These are phyloP conservation scores for Prolemur simus DNA, from an alignment of 2,113 vertebrate species.

Conservation along the genomic window DNA sequence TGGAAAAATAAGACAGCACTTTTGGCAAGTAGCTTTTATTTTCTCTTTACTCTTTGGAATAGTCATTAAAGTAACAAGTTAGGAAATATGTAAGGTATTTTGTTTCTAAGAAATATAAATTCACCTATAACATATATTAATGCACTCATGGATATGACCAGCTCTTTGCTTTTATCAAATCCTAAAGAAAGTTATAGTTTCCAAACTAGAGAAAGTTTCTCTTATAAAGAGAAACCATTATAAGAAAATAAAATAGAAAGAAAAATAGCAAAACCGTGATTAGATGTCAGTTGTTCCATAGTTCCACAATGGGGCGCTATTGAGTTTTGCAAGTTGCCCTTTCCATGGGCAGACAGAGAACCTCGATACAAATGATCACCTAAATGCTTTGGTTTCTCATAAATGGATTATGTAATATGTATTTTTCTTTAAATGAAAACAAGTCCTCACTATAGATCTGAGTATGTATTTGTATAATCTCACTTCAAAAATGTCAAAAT, in stretches of 20 bases:
- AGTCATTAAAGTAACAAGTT: background rate
- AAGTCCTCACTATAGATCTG: background rate
- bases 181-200: background rate
- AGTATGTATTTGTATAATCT: background rate
- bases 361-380: background rate
- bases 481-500: background rate
- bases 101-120: conserved; percentile 19
- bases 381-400: background rate
- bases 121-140: background rate
- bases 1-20: conserved; percentile 26
- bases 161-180: background rate
- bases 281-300: background rate
- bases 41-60: conserved; percentile 6
- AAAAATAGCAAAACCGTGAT: background rate
- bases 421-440: conserved; percentile 9
- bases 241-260: background rate
- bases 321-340: conserved; percentile 61
- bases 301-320: conserved; percentile 67
- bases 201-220: conserved; percentile 2
- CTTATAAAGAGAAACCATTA: background rate
- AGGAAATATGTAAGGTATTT: background rate
- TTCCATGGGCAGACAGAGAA: background rate
- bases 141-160: background rate
- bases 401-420: background rate
- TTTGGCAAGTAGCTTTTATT: conserved; percentile 27